Evolutionary conservation across 1,140 invertebrate genomes (phyloP), one percentile per base, ranked within the genome.

Genomic region (Notospermus geniculatus): DNA sequence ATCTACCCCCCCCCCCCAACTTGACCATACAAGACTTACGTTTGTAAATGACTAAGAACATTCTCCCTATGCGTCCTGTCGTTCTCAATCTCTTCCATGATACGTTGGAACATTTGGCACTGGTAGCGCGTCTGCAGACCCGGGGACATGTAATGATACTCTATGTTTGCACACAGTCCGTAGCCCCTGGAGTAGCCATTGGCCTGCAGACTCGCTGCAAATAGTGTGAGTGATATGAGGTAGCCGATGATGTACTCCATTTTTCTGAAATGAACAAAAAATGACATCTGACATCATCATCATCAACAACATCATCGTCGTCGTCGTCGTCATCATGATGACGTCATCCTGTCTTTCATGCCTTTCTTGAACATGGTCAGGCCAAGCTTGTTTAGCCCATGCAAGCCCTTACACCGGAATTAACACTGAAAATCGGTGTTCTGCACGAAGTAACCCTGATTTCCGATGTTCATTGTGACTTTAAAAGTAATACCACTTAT

Each of bases 91-190:
- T 74, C 69, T 22, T 45, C n/a, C 25, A 71, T 66, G 15, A 74
- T 30, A 29, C 68, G 57, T 45, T 75, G 69, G 11, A 75, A 54
- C 5, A 70, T 45, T 67, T 71, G 67, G 50, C 73, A 75, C 41
- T 68, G 67, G 59, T 75, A 69, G 57, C 72, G 71, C 63, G 71
- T 75, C 59, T 75, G 73, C 13, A 72, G 62, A 27, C 54, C 53
- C n/a, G 59, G 7, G 0, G 64, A 54, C 32, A 75, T 59, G 15
- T 57, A 23, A 0, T 71, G 67, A 53, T 67, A 75, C 30, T 68
- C 64, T 29, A 56, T 19, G 0, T 62, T 68, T 11, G 58, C 45
- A 50, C 73, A 75, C 2, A 71, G 36, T 30, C 64, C 69, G 25
- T 53, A 36, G 15, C 32, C 32, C 22, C 29, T 59, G 53, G 2